Conservation (phyloP, 2,113 vertebrate species). For the Tiliqua scincoides region DNA sequence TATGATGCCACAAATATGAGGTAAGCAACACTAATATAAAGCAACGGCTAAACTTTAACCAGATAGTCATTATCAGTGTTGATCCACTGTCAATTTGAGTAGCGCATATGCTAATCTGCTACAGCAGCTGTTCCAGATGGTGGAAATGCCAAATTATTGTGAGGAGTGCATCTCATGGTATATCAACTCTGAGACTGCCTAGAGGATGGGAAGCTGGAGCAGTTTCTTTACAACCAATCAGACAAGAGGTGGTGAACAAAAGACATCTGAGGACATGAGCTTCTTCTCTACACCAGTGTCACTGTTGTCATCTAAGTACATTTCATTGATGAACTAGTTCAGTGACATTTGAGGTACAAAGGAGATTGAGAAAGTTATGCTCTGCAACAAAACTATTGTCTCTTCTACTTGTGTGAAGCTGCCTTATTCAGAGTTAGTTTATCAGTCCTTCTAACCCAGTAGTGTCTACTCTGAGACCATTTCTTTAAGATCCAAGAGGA, state of each 20-base stretch:
- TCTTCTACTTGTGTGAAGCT: not conserved
- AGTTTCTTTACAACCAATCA: not conserved
- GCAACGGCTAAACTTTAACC: conserved; percentile 52
- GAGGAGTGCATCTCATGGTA: fast-evolving
- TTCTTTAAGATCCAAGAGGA: not conserved
- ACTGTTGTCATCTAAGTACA: not conserved
- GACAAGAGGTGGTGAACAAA: not conserved
- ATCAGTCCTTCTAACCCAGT: not conserved
- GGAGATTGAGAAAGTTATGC: not conserved
- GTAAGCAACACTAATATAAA: conserved; percentile 52
- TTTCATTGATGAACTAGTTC: not conserved
- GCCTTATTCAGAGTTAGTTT: not conserved
- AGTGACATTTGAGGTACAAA: not conserved
- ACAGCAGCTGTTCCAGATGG: conserved; percentile 28
- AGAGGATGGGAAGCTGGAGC: not conserved
- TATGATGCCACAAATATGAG: not conserved
- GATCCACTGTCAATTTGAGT: not conserved
- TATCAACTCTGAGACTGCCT: not conserved
- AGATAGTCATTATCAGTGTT: conserved; percentile 46
- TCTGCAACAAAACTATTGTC: not conserved
- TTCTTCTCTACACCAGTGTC: fast-evolving
- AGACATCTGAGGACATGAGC: not conserved
- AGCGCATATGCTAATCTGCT: conserved; percentile 12
- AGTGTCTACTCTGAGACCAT: not conserved
- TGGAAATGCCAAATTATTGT: conserved; percentile 42